A percentile compares a stretch with the other conserved stretches of the same genome.
These are phyloP conservation scores for Eristalinus sepulchralis DNA, from an alignment of 2,888 invertebrate species.

Conservation along the genomic window DNA sequence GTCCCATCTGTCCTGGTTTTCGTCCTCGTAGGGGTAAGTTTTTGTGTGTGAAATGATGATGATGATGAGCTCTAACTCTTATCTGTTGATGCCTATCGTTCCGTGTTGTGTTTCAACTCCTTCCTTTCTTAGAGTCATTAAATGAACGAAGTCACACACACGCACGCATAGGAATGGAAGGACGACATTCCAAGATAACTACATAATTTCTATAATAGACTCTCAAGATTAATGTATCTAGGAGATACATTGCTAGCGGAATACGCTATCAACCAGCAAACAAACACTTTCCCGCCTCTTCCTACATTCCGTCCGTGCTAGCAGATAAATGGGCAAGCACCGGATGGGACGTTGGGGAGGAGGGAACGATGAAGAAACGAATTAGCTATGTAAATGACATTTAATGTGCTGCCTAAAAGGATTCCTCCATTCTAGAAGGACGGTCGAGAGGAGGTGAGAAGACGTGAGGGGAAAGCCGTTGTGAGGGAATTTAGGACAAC, in stretches of 20 bases:
- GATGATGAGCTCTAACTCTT: conserved; percentile 16
- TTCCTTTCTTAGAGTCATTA: conserved; percentile 1
- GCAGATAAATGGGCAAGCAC: not conserved
- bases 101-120: not conserved
- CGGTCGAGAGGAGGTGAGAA: not conserved
- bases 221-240: conserved; percentile 22
- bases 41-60: conserved; percentile 13
- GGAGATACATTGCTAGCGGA: not conserved
- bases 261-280: not conserved
- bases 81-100: conserved; percentile 20
- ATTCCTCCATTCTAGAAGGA: conserved; percentile 15
- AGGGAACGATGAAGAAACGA: not conserved
- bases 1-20: not conserved
- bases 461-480: not conserved
- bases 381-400: conserved; percentile 38
- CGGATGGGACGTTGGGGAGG: not conserved
- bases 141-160: not conserved
- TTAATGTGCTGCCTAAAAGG: conserved; percentile 30
- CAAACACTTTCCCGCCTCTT: not conserved
- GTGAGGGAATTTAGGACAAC: conserved; percentile 15
- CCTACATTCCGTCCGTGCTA: not conserved
- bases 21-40: not conserved
- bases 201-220: conserved; percentile 13
- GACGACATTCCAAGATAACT: conserved; percentile 8
- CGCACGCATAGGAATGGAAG: not conserved